Base-by-base conservation (phyloP, 2,888 invertebrate species). In the Andrena chrysosceles region DNA sequence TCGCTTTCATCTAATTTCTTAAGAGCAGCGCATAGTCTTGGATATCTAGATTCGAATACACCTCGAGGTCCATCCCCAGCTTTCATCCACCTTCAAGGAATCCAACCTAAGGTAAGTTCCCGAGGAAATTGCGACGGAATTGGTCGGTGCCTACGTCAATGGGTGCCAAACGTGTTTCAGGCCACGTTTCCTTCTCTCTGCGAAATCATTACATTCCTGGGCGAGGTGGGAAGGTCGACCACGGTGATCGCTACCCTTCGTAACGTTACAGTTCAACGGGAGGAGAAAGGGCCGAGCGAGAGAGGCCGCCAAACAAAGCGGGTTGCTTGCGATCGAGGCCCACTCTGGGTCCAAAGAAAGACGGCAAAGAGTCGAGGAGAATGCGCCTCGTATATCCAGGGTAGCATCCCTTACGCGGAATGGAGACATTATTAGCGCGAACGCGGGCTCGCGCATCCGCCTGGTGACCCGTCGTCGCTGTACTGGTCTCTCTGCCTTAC, bases 391-490 rank as follows among this genome's bases (percentile, higher is more conserved):
- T 35, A 20, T 31, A 81, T 80, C 42, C 60, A n/a, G 35, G 33
- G 64, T 42, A 80, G 62, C 70, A 82, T 82, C 70, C 75, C 81
- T 35, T 56, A 49, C 69, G 73, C 49, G 71, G 56, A 75, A 70
- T 26, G 35, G 72, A 69, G 74, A 77, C 74, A 73, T 85, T 84
- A 73, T 84, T 84, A 85, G 72, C 77, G 35, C 83, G 64, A 76
- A 29, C 26, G 16, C 62, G 48, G 20, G 64, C 60, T 72, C 71
- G 54, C 29, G n/a, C 42, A 64, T 42, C 74, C 77, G 68, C 67
- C 75, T 54, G 63, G 63, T 78, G 79, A 77, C 83, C 79, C 42
- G 42, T 13, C 64, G 52, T 74, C 64, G 52, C 31, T 35, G 48
- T 56, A 54, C 49, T 29, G 35, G 33, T 56, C 16, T 31, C 59